Evolutionary conservation across 2,113 vertebrate genomes (phyloP).

Genomic region (Nerophis lumbriciformis): DNA sequence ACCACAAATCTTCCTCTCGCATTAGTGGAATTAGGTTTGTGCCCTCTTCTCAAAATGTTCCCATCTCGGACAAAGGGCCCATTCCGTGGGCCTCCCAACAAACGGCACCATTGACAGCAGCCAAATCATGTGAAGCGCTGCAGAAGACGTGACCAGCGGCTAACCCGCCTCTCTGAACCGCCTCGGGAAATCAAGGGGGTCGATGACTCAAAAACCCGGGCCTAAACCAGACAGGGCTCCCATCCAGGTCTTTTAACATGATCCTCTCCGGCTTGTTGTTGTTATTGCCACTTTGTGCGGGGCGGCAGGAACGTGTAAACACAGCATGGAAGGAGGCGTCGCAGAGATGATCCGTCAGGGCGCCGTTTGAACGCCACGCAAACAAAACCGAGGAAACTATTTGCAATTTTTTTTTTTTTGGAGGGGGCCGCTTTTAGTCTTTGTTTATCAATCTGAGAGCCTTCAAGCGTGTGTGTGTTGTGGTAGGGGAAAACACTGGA

Average conservation of each 20-base stretch:
- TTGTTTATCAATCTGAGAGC: too few relatives aligned
- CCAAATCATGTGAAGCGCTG: conserved; percentile 62
- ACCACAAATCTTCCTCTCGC: conserved; percentile 12
- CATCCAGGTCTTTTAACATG: conserved; percentile 40
- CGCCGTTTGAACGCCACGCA: conserved; percentile 43
- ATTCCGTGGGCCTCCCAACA: conserved; percentile 44
- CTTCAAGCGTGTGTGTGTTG: too few relatives aligned
- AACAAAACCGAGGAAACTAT: conserved; percentile 39
- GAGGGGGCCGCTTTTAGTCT: not conserved
- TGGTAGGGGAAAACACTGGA: too few relatives aligned
- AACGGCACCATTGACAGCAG: conserved; percentile 58
- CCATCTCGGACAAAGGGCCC: conserved; percentile 37
- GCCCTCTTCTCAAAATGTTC: conserved; percentile 38
- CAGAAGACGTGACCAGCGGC: conserved; percentile 51
- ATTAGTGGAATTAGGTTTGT: conserved; percentile 21
- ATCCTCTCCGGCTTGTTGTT: conserved; percentile 36
- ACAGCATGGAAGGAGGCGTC: conserved; percentile 38
- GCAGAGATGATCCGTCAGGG: conserved; percentile 40
- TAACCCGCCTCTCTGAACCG: conserved; percentile 46
- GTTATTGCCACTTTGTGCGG: conserved; percentile 17
- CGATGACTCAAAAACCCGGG: conserved; percentile 37
- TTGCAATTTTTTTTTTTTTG: conserved; percentile 9
- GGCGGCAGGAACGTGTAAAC: conserved; percentile 32
- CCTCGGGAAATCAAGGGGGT: conserved; percentile 41
- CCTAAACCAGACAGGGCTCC: conserved; percentile 51